Evolutionary conservation across 2,888 invertebrate species (phyloP), one percentile per base, ranked within the genome.

Genomic region (Acleris holmiana): DNA sequence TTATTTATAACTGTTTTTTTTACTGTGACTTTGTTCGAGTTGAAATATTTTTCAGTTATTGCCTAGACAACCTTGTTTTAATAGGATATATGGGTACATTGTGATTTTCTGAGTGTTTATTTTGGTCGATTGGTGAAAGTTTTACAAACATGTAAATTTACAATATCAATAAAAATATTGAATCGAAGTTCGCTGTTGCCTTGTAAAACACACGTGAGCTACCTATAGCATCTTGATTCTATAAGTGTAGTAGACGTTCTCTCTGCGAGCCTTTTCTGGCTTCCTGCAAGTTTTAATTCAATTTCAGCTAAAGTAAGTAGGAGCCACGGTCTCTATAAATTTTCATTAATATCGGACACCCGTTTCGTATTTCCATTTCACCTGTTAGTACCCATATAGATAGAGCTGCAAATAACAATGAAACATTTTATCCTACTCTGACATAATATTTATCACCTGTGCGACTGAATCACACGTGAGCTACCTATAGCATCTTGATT

Each of bases 381-480:
- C 40, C 47, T 53, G 47, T 47, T 23, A 19, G 49, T 50, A n/a
- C n/a, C n/a, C n/a, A n/a, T 40, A 40, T 53, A 58, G 29, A 55
- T 59, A 25, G 46, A 59, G 47, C 35, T 55, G 25, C 21, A 55
- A 46, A 48, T 54, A 63, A 58, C 40, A 48, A 50, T 50, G 41
- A 58, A 50, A 61, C 46, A 65, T 67, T 68, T 71, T 71, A 69
- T 70, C 67, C 50, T 58, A 61, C 66, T 72, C 64, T 58, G 64
- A 61, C 69, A 68, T 66, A 56, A 76, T 79, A 77, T 84, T 82
- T 83, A 82, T 80, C 75, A 78, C 78, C 73, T 66, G 74, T 75
- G 77, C 74, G 77, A 73, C 75, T 75, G 76, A 82, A 80, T 78
- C 60, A n/a, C n/a, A n/a, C n/a, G n/a, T n/a, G n/a, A 23, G 3